A percentile compares a stretch with the other conserved stretches of the same genome.
These are phyloP conservation scores for Orestias chungarensis DNA, from an alignment of 2,797 vertebrate species.

Conservation along the genomic window DNA sequence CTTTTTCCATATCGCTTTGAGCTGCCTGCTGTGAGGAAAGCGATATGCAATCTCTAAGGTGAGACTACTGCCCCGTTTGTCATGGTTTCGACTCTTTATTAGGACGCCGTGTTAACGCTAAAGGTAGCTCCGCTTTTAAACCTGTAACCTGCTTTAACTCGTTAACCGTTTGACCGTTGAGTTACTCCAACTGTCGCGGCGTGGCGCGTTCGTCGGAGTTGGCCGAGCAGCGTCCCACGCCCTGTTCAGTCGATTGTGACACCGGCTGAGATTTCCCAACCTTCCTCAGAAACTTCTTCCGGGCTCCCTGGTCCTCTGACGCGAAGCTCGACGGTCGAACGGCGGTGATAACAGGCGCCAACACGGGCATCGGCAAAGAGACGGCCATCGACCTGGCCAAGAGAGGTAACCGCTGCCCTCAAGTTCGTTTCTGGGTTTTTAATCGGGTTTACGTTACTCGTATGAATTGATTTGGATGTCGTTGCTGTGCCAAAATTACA, in stretches of 20 bases:
- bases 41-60: slow-evolving; percentile 59
- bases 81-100: background rate
- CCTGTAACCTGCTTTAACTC: too few species aligned
- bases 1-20: background rate
- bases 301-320: slow-evolving; percentile 68
- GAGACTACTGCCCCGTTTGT: background rate
- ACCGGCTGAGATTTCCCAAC: slow-evolving; percentile 41
- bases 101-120: background rate
- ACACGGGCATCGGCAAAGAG: slow-evolving; percentile 82
- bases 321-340: slow-evolving; percentile 70
- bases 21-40: background rate
- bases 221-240: background rate
- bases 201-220: too few species aligned
- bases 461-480: background rate
- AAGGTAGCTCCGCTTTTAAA: too few species aligned
- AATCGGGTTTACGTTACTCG: too few species aligned
- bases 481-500: too few species aligned
- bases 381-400: slow-evolving; percentile 78
- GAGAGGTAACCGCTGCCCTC: slow-evolving; percentile 67
- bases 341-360: slow-evolving; percentile 80
- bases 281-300: slow-evolving; percentile 68
- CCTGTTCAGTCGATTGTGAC: background rate
- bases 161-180: too few species aligned
- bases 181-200: too few species aligned
- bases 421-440: too few species aligned